Percentiles rank a stretch among this genome's conserved stretches.
phyloP scores from a whole-genome alignment of 2,888 invertebrate species.

The Spialia ferax region DNA sequence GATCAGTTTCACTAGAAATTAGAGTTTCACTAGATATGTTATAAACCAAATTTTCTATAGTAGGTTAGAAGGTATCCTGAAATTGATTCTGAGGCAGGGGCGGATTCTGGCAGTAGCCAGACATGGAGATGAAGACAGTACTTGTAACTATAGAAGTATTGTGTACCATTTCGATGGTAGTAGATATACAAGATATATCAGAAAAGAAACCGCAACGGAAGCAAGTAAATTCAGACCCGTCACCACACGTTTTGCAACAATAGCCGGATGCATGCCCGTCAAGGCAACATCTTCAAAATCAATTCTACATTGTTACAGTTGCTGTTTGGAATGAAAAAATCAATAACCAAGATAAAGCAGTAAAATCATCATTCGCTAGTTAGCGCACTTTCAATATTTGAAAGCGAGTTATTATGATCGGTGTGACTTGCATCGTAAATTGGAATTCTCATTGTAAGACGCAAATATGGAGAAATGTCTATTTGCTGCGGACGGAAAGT shows the following conservation, averaged over 20 bases:
- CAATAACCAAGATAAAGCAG: conserved; percentile 20
- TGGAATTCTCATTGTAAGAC: conserved; percentile 33
- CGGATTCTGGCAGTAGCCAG: too few relatives aligned
- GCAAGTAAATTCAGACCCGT: conserved; percentile 6
- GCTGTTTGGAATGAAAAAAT: conserved; percentile 14
- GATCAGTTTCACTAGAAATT: too few relatives aligned
- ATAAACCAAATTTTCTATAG: too few relatives aligned
- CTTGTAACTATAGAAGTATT: too few relatives aligned
- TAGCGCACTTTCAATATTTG: conserved; percentile 22
- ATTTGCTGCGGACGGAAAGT: conserved; percentile 18
- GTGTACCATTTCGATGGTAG: too few relatives aligned
- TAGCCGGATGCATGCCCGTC: conserved; percentile 67
- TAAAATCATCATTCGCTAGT: not conserved
- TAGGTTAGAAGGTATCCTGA: too few relatives aligned
- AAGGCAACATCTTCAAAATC: conserved; percentile 49
- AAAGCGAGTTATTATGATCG: conserved; percentile 35
- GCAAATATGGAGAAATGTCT: conserved; percentile 28
- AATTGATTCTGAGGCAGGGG: too few relatives aligned
- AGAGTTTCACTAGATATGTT: too few relatives aligned
- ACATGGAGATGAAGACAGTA: too few relatives aligned
- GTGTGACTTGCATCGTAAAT: conserved; percentile 29
- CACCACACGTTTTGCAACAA: conserved; percentile 52
- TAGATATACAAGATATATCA: too few relatives aligned
- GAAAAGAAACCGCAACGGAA: conserved; percentile 18
- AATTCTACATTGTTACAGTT: conserved; percentile 9